phyloP scores from a whole-genome alignment of 1,140 invertebrate genomes.

The Leptonema lineaticorne region DNA sequence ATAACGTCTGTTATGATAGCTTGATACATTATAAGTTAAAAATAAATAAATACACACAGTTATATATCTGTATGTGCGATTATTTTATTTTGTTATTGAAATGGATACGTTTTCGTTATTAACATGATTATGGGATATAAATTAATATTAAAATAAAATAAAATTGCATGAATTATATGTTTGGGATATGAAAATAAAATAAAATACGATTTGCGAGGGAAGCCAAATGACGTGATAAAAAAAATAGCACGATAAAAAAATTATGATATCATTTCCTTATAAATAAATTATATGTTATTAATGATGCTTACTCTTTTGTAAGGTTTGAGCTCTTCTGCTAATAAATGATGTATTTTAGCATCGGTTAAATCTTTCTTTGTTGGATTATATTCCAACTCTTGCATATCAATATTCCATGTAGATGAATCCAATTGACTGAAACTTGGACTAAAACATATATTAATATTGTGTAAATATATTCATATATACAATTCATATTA shows the following conservation, averaged over 20 bases:
- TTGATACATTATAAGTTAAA: too few species aligned
- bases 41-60: too few species aligned
- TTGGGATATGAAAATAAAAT: constrained; percentile 13
- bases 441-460: constrained; percentile 63
- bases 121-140: too few species aligned
- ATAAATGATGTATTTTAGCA: constrained; percentile 88
- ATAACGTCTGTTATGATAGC: too few species aligned
- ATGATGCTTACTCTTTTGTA: constrained; percentile 75
- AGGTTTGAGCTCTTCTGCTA: constrained; percentile 88
- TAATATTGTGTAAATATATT: neutral
- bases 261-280: neutral
- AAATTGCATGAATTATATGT: too few species aligned
- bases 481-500: constrained; percentile 3
- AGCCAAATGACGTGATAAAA: neutral
- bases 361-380: constrained; percentile 89
- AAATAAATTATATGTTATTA: neutral
- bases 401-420: constrained; percentile 88
- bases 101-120: neutral
- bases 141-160: too few species aligned
- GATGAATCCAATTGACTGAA: constrained; percentile 78
- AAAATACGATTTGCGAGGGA: neutral
- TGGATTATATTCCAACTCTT: constrained; percentile 89
- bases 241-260: constrained; percentile 8
- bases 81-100: neutral
- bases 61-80: too few species aligned